These are phyloP conservation scores for Idaea aversata DNA, from an alignment of 2,888 invertebrate species.

Conservation along the genomic window DNA sequence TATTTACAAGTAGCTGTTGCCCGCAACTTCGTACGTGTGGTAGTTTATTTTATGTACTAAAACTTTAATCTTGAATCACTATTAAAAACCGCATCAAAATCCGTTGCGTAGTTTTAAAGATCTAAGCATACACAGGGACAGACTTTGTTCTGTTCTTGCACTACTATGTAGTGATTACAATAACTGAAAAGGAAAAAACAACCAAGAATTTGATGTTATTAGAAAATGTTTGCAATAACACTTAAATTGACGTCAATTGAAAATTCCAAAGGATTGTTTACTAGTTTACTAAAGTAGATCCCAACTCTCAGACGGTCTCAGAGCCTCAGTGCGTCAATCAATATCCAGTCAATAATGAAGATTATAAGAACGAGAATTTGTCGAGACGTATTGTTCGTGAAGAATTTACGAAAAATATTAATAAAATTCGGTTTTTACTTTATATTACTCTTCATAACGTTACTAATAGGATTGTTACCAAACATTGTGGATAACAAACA, in stretches of 20 bases:
- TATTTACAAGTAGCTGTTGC: too few relatives aligned
- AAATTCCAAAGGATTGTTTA: neutral
- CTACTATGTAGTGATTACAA: neutral
- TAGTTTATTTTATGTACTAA: too few relatives aligned
- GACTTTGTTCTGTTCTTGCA: too few relatives aligned
- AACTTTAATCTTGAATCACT: too few relatives aligned
- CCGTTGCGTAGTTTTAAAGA: too few relatives aligned
- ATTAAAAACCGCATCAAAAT: too few relatives aligned
- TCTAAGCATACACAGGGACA: too few relatives aligned
- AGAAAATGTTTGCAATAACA: neutral
- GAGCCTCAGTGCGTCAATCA: neutral
- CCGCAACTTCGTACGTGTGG: too few relatives aligned
- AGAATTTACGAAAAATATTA: slow-evolving; percentile 35
- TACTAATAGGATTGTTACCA: slow-evolving; percentile 44
- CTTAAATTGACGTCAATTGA: neutral
- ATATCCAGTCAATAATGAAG: neutral
- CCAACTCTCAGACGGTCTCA: neutral
- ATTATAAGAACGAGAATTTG: neutral
- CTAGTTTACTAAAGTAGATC: neutral
- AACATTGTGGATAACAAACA: slow-evolving; percentile 31
- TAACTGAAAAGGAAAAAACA: neutral
- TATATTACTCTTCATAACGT: slow-evolving; percentile 29
- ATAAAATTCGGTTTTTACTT: slow-evolving; percentile 38
- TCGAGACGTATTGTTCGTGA: slow-evolving; percentile 48
- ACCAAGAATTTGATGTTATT: neutral